A percentile compares a stretch with the other conserved stretches of the same genome.
phyloP scores from a whole-genome alignment of 2,113 vertebrate species.

The Polypterus senegalus region DNA sequence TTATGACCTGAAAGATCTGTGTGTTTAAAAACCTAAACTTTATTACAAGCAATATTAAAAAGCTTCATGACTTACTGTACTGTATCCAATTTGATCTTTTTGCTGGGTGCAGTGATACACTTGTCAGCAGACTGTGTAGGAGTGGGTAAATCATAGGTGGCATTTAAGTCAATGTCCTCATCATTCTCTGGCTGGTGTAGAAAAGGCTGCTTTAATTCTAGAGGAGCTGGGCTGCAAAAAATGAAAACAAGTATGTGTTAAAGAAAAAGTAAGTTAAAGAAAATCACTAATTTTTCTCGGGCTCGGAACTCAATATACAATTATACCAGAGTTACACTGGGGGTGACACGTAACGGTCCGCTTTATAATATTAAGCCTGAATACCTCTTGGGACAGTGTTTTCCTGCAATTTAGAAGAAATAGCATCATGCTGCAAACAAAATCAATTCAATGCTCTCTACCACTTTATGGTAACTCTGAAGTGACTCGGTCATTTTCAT shows the following conservation, averaged over 20 bases:
- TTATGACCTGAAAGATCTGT: neutral
- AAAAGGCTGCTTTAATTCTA: conserved; percentile 60
- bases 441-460: too few relatives aligned
- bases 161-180: conserved; percentile 67
- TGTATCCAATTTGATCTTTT: conserved; percentile 65
- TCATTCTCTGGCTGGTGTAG: conserved; percentile 48
- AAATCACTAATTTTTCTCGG: too few relatives aligned
- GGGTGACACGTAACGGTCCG: too few relatives aligned
- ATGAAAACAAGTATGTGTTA: neutral
- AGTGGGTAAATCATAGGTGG: conserved; percentile 66
- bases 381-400: too few relatives aligned
- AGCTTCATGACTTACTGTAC: conserved; percentile 44
- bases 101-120: conserved; percentile 28
- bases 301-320: too few relatives aligned
- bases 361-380: too few relatives aligned
- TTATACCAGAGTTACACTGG: too few relatives aligned
- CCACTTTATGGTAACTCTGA: too few relatives aligned
- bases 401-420: too few relatives aligned
- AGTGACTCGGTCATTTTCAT: too few relatives aligned
- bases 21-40: neutral
- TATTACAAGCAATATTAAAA: neutral
- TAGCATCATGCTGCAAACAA: too few relatives aligned
- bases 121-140: conserved; percentile 50
- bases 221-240: conserved; percentile 56
- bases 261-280: too few relatives aligned